A percentile compares a stretch with the other conserved stretches of the same genome.
Conservation (phyloP, 2,797 vertebrate genomes). For the Coreius guichenoti region DNA sequence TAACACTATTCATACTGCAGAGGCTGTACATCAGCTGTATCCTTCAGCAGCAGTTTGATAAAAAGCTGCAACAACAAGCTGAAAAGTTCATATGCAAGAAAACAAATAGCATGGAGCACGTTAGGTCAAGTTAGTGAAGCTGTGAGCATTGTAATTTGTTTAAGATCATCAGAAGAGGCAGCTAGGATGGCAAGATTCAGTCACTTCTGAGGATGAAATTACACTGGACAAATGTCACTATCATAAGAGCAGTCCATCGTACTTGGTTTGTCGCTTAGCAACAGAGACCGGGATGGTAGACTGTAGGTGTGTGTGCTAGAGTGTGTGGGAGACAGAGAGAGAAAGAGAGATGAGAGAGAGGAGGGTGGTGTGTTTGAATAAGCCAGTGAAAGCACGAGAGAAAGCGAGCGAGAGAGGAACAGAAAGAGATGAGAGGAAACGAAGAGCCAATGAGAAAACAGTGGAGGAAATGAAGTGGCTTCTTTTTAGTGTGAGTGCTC, state of each 20-base stretch:
- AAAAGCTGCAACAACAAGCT: not conserved
- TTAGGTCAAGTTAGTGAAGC: constrained; percentile 8
- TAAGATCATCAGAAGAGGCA: constrained; percentile 15
- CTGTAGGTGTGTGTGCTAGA: constrained; percentile 76
- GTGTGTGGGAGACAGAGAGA: constrained; percentile 57
- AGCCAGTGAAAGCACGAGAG: constrained; percentile 29
- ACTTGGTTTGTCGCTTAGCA: constrained; percentile 82
- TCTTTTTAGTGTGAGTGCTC: not conserved
- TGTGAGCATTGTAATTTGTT: not conserved
- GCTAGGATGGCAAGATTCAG: constrained; percentile 33
- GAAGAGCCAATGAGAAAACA: constrained; percentile 43
- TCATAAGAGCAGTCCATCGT: constrained; percentile 79
- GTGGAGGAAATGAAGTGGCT: not conserved
- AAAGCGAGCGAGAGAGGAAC: constrained; percentile 50
- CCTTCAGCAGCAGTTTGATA: not conserved
- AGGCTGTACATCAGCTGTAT: constrained; percentile 23
- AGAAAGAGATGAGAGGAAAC: constrained; percentile 38
- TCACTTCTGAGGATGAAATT: constrained; percentile 66
- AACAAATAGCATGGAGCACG: not conserved
- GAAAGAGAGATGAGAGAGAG: constrained; percentile 29
- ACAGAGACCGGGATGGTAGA: constrained; percentile 83
- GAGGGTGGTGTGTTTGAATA: constrained; percentile 19
- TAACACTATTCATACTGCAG: not conserved
- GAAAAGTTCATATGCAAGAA: not conserved
- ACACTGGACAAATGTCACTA: constrained; percentile 79